Percentiles rank a stretch among this genome's conserved stretches.
These are phyloP conservation scores for Calycopis cecrops DNA, from an alignment of 1,140 invertebrate genomes.

Conservation along the genomic window DNA sequence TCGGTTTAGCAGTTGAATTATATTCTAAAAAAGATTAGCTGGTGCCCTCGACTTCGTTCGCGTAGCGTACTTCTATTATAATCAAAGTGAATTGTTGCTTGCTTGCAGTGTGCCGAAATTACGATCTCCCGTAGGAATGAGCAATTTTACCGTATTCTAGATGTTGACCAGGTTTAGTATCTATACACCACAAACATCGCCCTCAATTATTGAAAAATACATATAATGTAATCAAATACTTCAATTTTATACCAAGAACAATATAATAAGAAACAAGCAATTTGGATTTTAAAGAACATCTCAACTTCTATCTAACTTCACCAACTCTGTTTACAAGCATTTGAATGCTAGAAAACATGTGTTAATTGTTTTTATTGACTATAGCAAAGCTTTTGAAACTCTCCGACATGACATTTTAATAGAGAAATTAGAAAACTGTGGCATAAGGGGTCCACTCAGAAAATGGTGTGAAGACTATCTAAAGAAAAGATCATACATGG, in stretches of 20 bases:
- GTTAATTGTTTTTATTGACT: not conserved
- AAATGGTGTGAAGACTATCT: constrained; percentile 6
- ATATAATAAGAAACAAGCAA: not conserved
- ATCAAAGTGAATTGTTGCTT: too few relatives aligned
- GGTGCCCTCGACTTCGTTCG: too few relatives aligned
- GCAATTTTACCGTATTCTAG: too few relatives aligned
- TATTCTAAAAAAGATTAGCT: too few relatives aligned
- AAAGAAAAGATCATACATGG: not conserved
- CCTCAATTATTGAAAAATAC: not conserved
- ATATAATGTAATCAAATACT: not conserved
- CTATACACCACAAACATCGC: not conserved
- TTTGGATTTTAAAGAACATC: constrained; percentile 1
- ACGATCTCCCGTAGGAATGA: too few relatives aligned
- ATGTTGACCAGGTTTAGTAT: too few relatives aligned
- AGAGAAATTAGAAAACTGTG: not conserved
- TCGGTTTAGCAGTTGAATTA: too few relatives aligned
- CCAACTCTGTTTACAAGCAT: not conserved
- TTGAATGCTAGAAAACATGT: not conserved
- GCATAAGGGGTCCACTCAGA: not conserved
- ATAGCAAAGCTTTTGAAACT: not conserved
- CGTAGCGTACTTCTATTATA: too few relatives aligned
- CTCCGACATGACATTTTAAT: not conserved
- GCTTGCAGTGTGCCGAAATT: too few relatives aligned
- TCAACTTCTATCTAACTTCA: not conserved
- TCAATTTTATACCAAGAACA: not conserved